Evolutionary conservation across 2,888 invertebrate species (phyloP).

Genomic region (Neelides folsomi): DNA sequence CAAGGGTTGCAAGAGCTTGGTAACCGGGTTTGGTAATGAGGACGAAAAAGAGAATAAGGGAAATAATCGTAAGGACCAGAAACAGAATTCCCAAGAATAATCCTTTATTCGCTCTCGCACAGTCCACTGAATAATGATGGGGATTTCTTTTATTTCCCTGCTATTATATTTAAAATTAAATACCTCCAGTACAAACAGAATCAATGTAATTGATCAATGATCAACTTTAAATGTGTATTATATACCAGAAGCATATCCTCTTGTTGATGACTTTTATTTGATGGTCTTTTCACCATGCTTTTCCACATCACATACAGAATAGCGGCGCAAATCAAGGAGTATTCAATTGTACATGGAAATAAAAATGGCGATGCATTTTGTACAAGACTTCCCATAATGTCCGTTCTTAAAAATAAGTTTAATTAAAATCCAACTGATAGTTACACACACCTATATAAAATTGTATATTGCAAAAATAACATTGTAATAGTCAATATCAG

Average conservation of each 20-base stretch:
- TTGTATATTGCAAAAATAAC: too few species aligned
- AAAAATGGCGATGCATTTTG: slow-evolving; percentile 64
- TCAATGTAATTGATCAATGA: neutral
- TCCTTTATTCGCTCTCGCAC: slow-evolving; percentile 83
- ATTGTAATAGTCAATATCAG: too few species aligned
- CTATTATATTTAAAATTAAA: too few species aligned
- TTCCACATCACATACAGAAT: slow-evolving; percentile 61
- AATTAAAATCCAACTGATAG: too few species aligned
- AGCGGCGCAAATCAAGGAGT: slow-evolving; percentile 78
- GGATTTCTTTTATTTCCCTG: slow-evolving; percentile 48
- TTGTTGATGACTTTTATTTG: too few species aligned
- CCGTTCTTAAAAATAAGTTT: slow-evolving; percentile 25
- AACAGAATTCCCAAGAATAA: slow-evolving; percentile 78
- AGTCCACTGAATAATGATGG: slow-evolving; percentile 85
- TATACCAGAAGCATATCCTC: neutral
- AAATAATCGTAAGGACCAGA: slow-evolving; percentile 77
- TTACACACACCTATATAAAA: too few species aligned
- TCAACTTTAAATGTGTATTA: neutral
- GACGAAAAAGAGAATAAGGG: slow-evolving; percentile 79
- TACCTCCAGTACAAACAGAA: too few species aligned
- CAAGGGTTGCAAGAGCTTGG: slow-evolving; percentile 67
- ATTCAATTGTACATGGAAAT: slow-evolving; percentile 82
- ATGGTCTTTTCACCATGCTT: slow-evolving; percentile 22
- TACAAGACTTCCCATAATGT: slow-evolving; percentile 49
- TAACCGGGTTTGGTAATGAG: slow-evolving; percentile 67